Evolutionary conservation across 2,113 vertebrate genomes (phyloP).

Genomic region (Heterotilapia buettikoferi): DNA sequence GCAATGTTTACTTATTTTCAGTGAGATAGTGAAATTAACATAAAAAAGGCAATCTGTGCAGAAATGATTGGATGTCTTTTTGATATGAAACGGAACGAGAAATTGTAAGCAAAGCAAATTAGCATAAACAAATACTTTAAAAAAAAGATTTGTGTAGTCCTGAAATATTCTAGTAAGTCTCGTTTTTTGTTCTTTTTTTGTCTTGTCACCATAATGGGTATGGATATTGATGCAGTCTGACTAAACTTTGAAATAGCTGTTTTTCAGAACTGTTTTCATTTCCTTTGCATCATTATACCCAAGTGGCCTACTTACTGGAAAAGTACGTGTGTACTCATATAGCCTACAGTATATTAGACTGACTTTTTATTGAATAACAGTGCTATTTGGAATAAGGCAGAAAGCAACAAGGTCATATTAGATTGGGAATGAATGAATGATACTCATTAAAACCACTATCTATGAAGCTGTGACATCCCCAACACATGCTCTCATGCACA

Average conservation of each 20-base stretch:
- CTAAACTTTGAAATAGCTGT: not conserved
- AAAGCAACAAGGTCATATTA: conserved; percentile 37
- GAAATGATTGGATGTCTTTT: conserved; percentile 6
- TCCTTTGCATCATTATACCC: not conserved
- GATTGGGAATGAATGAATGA: conserved; percentile 11
- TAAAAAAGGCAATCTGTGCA: not conserved
- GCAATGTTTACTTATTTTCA: not conserved
- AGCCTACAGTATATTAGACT: not conserved
- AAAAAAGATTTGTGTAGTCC: not conserved
- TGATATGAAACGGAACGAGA: not conserved
- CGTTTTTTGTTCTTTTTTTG: not conserved
- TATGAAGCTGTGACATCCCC: not conserved
- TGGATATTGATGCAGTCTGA: not conserved
- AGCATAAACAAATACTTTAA: not conserved
- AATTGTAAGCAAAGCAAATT: not conserved
- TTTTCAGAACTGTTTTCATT: not conserved
- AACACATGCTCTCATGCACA: not conserved
- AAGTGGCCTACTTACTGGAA: not conserved
- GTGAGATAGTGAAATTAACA: not conserved
- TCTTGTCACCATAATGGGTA: not conserved
- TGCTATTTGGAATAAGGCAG: not conserved
- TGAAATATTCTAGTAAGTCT: conserved; percentile 1
- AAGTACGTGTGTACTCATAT: not conserved
- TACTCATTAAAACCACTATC: conserved; percentile 44
- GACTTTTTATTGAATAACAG: conserved; percentile 12